Evolutionary conservation across 1,140 invertebrate species (phyloP).

Genomic region (Samia ricini): DNA sequence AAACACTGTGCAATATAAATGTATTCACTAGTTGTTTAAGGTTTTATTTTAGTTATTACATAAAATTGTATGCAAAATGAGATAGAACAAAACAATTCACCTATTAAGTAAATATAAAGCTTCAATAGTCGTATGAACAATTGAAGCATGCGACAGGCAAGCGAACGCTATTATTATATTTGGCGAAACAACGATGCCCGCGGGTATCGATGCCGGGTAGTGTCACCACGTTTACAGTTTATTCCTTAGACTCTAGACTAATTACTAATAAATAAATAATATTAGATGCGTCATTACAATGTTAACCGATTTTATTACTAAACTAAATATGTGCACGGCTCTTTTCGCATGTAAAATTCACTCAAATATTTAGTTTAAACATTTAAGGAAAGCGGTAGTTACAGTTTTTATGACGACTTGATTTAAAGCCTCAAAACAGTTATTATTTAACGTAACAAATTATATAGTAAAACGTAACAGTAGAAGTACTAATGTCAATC

Average conservation of each 20-base stretch:
- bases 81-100: background rate
- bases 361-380: too few relatives aligned
- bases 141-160: slow-evolving; percentile 4
- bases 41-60: background rate
- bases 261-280: background rate
- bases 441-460: too few relatives aligned
- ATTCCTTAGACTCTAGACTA: background rate
- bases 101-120: background rate
- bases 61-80: background rate
- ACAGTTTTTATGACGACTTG: too few relatives aligned
- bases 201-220: background rate
- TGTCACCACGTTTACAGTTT: background rate
- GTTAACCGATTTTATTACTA: too few relatives aligned
- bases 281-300: too few relatives aligned
- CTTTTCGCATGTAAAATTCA: too few relatives aligned
- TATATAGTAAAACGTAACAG: too few relatives aligned
- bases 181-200: background rate
- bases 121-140: background rate
- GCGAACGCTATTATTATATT: slow-evolving; percentile 5
- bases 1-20: too few relatives aligned
- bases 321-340: too few relatives aligned
- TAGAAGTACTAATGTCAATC: too few relatives aligned
- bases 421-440: too few relatives aligned
- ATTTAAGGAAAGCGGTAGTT: too few relatives aligned
- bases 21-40: background rate